These are phyloP conservation scores for Gnathonemus longibarbis DNA, from an alignment of 2,113 vertebrate genomes.

Conservation along the genomic window DNA sequence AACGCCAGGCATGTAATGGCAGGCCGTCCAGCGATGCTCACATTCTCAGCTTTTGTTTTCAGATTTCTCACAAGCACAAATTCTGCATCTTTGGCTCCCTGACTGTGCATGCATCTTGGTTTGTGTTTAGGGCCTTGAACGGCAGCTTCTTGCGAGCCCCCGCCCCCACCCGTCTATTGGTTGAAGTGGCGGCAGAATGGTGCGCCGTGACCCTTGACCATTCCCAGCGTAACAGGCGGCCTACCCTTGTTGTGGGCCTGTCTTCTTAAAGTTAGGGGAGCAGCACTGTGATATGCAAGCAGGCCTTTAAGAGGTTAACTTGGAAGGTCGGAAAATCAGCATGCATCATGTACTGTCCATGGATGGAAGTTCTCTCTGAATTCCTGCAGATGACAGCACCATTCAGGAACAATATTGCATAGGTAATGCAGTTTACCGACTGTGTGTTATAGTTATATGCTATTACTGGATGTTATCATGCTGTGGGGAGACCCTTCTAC, in stretches of 20 bases:
- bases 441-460: not conserved
- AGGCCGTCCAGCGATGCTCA: not conserved
- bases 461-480: not conserved
- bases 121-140: not conserved
- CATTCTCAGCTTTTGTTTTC: not conserved
- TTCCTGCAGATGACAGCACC: not conserved
- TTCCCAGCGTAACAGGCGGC: not conserved
- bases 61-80: not conserved
- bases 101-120: not conserved
- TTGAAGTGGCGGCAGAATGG: not conserved
- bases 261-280: not conserved
- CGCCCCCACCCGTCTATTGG: too few species aligned
- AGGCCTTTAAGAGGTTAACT: not conserved
- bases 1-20: not conserved
- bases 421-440: not conserved
- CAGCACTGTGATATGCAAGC: not conserved
- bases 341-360: not conserved
- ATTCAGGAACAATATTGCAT: not conserved
- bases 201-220: not conserved
- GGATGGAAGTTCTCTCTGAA: not conserved
- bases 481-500: not conserved
- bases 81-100: not conserved
- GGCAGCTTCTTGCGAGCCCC: not conserved
- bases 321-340: not conserved
- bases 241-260: not conserved